Base-by-base conservation (phyloP, 2,888 invertebrate genomes). In the Dynastes tityus region DNA sequence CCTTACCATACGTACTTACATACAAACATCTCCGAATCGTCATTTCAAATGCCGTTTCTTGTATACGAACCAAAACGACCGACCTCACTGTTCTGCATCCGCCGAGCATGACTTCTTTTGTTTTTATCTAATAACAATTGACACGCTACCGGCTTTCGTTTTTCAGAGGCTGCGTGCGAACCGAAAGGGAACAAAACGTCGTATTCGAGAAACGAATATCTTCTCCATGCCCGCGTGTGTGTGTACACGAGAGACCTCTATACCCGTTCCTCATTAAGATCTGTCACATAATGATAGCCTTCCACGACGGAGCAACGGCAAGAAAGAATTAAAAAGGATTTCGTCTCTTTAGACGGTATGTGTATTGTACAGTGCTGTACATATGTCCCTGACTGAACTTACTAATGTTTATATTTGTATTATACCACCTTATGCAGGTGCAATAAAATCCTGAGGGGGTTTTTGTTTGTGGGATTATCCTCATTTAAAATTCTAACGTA, bases 221-320 rank as follows among this genome's bases (percentile, higher is more conserved):
- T 22, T 13, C 49, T 49, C n/a, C 8, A 2, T 37, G 37, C 68
- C 2, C 68, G 37, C 45, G 45, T 37, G 37, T 37, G 49, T 22
- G 37, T 11, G 29, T 37, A 64, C 37, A 64, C 64, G 37, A n/a
- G 11, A 37, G 13, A 8, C 45, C 9, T 45, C 45, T 45, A 45
- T 32, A 67, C 51, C 27, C 76, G 63, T 82, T 83, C 85, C 85
- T 84, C 82, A 84, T 83, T 82, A 84, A 86, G 86, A 86, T 85
- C 85, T 86, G 86, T 86, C 86, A 84, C 80, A 84, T 87, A 87
- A 87, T 87, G 86, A 86, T 83, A 84, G 85, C 84, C 85, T 86
- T 87, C 86, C 86, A 45, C 45, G 86, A 83, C 86, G 84, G 85
- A 84, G 86, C 84, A 85, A 86, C 83, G 81, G 79, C 82, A 80